A percentile compares a stretch with the other conserved stretches of the same genome.
Evolutionary conservation across 2,113 vertebrate genomes (phyloP).

Genomic region (Erythrocercus mccallii): DNA sequence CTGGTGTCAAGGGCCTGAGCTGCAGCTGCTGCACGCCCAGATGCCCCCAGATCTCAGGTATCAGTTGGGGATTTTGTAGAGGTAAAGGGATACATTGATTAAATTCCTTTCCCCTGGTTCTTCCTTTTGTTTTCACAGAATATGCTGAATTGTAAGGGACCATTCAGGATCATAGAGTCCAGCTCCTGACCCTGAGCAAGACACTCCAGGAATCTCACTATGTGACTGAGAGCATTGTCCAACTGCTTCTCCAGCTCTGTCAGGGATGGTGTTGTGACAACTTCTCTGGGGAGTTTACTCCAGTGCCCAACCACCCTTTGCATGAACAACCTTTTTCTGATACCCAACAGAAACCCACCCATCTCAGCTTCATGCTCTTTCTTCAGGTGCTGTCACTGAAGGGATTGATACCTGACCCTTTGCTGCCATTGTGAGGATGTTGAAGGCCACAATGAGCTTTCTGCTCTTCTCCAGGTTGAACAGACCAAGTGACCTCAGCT

Average conservation of each 20-base stretch:
- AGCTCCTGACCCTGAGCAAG: not conserved
- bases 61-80: not conserved
- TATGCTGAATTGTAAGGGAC: not conserved
- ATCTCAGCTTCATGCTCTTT: not conserved
- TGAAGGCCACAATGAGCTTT: not conserved
- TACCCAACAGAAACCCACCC: not conserved
- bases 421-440: not conserved
- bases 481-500: not conserved
- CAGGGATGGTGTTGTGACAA: not conserved
- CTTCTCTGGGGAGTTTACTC: not conserved
- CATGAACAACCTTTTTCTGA: not conserved
- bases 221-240: not conserved
- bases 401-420: not conserved
- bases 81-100: not conserved
- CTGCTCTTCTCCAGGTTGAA: not conserved
- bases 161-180: not conserved
- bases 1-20: not conserved
- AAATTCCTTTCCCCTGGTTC: not conserved
- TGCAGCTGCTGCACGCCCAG: slow-evolving; percentile 47
- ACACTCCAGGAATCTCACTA: not conserved
- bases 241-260: not conserved
- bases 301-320: not conserved
- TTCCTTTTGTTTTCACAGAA: not conserved
- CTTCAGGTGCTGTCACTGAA: not conserved
- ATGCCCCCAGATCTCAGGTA: not conserved